Percentiles rank a stretch among this genome's conserved stretches.
phyloP scores from a whole-genome alignment of 2,113 vertebrate species.

The Chionomys nivalis region DNA sequence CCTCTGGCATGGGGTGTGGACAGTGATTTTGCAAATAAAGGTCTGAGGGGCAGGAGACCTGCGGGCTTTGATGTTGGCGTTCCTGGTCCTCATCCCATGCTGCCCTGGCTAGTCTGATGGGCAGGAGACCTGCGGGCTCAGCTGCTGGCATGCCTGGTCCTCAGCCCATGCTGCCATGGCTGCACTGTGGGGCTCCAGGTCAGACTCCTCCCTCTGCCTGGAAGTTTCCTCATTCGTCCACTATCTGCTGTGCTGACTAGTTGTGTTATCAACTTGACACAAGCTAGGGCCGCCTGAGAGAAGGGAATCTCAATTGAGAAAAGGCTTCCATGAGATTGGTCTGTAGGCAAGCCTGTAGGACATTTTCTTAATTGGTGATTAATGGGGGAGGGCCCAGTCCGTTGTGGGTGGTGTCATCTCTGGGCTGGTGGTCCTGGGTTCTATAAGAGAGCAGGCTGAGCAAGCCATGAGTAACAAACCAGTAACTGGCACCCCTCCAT shows the following conservation, averaged over 20 bases:
- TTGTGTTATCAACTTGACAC: neutral
- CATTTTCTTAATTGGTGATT: no score
- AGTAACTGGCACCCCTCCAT: no score
- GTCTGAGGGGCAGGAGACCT: neutral
- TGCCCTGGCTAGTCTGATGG: neutral
- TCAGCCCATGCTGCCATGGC: neutral
- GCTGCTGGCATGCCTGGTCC: neutral
- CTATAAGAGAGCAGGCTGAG: no score
- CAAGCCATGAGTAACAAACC: no score
- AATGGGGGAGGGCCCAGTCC: no score
- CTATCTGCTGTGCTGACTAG: neutral
- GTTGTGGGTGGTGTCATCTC: no score
- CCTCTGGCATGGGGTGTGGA: neutral
- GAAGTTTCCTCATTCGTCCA: neutral
- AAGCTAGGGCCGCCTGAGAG: no score
- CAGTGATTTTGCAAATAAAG: neutral
- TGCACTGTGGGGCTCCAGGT: neutral
- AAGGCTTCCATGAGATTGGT: no score
- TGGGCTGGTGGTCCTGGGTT: no score
- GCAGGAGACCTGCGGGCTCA: neutral
- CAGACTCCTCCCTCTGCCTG: neutral
- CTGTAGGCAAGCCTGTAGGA: no score
- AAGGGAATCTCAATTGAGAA: no score
- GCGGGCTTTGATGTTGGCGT: neutral
- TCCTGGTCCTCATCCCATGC: neutral